Conservation (phyloP, 1,140 invertebrate genomes). For the Varroa destructor region DNA sequence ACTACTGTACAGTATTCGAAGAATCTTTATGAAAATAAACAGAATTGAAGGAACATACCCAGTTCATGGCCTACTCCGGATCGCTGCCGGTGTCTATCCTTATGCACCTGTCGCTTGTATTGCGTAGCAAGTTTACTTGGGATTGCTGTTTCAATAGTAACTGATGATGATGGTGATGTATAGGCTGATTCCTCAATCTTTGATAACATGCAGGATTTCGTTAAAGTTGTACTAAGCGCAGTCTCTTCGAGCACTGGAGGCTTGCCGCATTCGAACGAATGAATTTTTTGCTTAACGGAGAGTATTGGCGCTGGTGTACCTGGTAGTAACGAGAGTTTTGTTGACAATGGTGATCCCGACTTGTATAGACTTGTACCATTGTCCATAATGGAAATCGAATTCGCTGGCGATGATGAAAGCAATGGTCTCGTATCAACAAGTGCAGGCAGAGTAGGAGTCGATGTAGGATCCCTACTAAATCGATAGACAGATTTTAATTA, state of each 20-base stretch:
- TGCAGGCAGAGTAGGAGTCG: neutral
- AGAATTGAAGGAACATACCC: no score
- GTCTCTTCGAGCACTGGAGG: slow-evolving; percentile 4
- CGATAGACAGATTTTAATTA: no score
- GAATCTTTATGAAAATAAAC: no score
- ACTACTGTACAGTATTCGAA: no score
- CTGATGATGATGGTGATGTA: no score
- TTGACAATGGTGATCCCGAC: neutral
- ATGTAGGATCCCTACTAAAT: neutral
- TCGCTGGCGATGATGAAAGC: slow-evolving; percentile 8
- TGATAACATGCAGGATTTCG: neutral
- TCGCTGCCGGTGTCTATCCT: no score
- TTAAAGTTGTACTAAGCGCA: neutral
- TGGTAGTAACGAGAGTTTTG: slow-evolving; percentile 1
- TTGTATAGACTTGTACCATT: neutral
- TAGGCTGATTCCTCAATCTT: no score
- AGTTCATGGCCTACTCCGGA: no score
- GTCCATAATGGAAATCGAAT: neutral
- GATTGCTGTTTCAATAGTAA: no score
- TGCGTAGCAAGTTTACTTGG: no score
- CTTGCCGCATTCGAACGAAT: slow-evolving; percentile 17
- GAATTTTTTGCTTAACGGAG: slow-evolving; percentile 13
- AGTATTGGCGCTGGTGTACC: slow-evolving; percentile 9
- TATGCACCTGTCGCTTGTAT: no score
- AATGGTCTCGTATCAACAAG: neutral